phyloP scores from a whole-genome alignment of 2,888 invertebrate genomes.

The Baccha elongata region DNA sequence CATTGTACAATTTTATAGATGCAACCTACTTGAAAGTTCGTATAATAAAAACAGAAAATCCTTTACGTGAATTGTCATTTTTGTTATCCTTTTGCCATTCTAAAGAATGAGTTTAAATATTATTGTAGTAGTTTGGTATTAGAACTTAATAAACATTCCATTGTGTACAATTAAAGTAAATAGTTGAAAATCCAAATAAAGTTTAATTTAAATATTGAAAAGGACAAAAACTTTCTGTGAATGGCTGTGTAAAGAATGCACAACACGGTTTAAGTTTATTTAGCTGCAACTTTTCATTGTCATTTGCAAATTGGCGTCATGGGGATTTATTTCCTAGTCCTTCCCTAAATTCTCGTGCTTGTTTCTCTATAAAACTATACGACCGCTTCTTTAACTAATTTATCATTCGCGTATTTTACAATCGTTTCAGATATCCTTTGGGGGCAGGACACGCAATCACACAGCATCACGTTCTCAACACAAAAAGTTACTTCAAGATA shows the following conservation, averaged over 20 bases:
- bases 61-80: conserved; percentile 6
- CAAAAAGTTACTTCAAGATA: conserved; percentile 10
- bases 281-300: conserved; percentile 22
- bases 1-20: not conserved
- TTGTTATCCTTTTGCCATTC: conserved; percentile 4
- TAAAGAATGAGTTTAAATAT: not conserved
- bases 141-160: conserved; percentile 31
- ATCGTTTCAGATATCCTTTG: conserved; percentile 41
- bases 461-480: not conserved
- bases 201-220: conserved; percentile 27
- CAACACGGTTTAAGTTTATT: conserved; percentile 1
- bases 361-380: not conserved
- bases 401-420: conserved; percentile 3
- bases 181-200: conserved; percentile 12
- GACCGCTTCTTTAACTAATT: conserved; percentile 3
- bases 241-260: conserved; percentile 25
- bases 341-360: conserved; percentile 7
- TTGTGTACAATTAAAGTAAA: conserved; percentile 55
- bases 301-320: conserved; percentile 10
- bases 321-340: not conserved
- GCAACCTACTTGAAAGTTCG: not conserved
- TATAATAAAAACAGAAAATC: conserved; percentile 6
- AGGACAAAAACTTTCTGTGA: not conserved
- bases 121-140: conserved; percentile 7
- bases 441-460: conserved; percentile 13